phyloP scores from a whole-genome alignment of 1,140 invertebrate genomes.

The Bombus picipes region DNA sequence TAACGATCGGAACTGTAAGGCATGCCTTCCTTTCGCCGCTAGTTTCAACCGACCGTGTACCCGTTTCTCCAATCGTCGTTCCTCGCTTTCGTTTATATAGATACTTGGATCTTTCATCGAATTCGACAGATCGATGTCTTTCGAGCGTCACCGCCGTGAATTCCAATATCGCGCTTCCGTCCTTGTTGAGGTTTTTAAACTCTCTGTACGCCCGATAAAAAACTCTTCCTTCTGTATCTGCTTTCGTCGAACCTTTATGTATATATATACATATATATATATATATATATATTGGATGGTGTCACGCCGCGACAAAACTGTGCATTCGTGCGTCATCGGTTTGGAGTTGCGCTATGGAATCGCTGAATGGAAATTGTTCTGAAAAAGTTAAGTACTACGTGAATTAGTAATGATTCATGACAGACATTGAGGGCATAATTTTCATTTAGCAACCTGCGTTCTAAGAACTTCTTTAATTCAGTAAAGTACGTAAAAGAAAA shows the following conservation, averaged over 20 bases:
- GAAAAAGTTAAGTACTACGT: not conserved
- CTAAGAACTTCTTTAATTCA: not conserved
- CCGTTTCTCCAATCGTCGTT: slow-evolving; percentile 5
- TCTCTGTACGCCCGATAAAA: not conserved
- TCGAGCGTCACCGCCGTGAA: too few species aligned
- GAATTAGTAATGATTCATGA: not conserved
- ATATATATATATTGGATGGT: not conserved
- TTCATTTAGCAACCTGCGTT: not conserved
- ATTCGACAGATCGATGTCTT: not conserved
- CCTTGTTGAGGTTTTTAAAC: not conserved
- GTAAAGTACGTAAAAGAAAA: not conserved
- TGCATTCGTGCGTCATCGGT: slow-evolving; percentile 51
- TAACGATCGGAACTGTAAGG: slow-evolving; percentile 17
- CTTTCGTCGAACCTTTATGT: not conserved
- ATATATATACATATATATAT: not conserved
- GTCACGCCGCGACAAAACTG: not conserved
- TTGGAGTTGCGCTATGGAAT: slow-evolving; percentile 36
- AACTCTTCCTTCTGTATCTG: not conserved
- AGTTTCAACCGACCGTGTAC: not conserved
- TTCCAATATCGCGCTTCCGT: not conserved
- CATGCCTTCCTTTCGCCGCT: slow-evolving; percentile 3
- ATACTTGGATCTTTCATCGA: not conserved
- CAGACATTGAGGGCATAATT: not conserved
- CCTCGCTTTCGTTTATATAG: not conserved
- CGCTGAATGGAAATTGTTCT: slow-evolving; percentile 1